Base-by-base conservation (phyloP, 2,797 vertebrate genomes). In the Bufotes viridis region DNA sequence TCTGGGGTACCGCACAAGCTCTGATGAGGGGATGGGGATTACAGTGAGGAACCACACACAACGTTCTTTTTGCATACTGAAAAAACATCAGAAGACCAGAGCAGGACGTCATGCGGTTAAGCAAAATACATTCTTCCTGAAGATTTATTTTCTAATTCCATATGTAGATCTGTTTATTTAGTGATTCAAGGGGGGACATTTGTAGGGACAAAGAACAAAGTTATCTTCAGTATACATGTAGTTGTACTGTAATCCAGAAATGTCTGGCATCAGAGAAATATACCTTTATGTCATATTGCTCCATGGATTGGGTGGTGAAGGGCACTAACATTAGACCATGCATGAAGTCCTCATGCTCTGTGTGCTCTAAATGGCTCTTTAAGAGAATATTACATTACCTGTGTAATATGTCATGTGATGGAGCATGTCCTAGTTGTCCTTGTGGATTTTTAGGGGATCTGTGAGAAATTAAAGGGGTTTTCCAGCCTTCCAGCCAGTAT, bases 121-220 rank as follows among this genome's bases (percentile, higher is more conserved):
- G 58, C 20, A 81, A 81, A 81, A 81, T 42, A 80, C 57, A 80
- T 80, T 80, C 55, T 80, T 80, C 55, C 78, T 29, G 57, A 24
- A 80, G 78, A 34, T 80, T 61, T 61, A 8, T 80, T 29, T 55
- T 78, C 22, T 8, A 26, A 22, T 70, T 42, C 29, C 9, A 34
- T 80, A 20, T 34, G 78, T 60, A 18, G 78, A 58, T 79, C 78
- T 81, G 79, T 63, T 42, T 81, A 49, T 34, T 65, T 63, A 61
- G 57, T 61, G 57, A 80, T 29, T 34, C 12, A 22, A 61, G 24
- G 34, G 22, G 24, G 24, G 58, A 79, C 55, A 79, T 34, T 17
- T 26, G 57, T 29, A 42, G 17, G 18, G 26, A 79, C 15, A 29
- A 81, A 42, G 17, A 61, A 53, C 42, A 53, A 76, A 76, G 20